Conservation (phyloP, 2,113 vertebrate species). For the Taurulus bubalis region DNA sequence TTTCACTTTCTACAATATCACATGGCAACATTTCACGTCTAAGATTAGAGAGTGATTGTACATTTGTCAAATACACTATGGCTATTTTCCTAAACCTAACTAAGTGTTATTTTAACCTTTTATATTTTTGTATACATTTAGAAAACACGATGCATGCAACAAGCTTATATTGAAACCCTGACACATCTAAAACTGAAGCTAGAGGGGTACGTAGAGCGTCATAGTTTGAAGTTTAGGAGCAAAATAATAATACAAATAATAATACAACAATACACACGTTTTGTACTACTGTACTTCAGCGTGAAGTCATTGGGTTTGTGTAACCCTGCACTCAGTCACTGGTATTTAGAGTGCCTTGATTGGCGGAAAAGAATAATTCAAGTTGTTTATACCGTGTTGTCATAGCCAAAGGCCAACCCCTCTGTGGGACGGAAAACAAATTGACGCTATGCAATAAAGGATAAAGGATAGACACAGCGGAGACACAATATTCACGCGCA, state of each 20-base stretch:
- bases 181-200: not conserved
- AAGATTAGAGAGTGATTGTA: not conserved
- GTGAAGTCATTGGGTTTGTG: conserved; percentile 21
- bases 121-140: no score
- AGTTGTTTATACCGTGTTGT: conserved; percentile 45
- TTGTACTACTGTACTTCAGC: not conserved
- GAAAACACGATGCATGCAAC: not conserved
- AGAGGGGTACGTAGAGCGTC: not conserved
- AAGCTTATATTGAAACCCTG: not conserved
- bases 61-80: not conserved
- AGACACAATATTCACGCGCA: conserved; percentile 45
- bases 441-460: conserved; percentile 39
- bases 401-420: conserved; percentile 38
- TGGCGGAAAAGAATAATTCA: conserved; percentile 44
- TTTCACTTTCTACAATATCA: not conserved
- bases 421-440: conserved; percentile 27
- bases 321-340: conserved; percentile 13
- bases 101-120: not conserved
- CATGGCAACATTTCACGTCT: not conserved
- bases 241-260: not conserved
- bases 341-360: conserved; percentile 19
- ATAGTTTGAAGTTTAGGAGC: not conserved
- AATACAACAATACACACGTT: not conserved
- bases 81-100: not conserved
- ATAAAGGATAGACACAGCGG: conserved; percentile 54